These are phyloP conservation scores for Ursus arctos DNA, from an alignment of 2,113 vertebrate species.

Conservation along the genomic window DNA sequence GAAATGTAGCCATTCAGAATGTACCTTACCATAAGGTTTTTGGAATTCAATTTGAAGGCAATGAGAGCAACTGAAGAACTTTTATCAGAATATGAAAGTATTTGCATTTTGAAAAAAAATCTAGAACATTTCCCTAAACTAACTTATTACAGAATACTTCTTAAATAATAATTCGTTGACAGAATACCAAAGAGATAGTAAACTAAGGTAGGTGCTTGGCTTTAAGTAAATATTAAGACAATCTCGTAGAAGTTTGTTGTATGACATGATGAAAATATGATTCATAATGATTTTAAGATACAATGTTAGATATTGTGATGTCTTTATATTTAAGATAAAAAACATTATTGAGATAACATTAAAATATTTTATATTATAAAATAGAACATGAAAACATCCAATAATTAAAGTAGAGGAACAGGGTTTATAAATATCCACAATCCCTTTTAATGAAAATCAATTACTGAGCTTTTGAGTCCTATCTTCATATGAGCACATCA, in stretches of 20 bases:
- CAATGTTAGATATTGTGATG: background rate
- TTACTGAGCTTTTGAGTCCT: background rate
- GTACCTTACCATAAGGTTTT: background rate
- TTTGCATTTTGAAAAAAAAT: constrained; percentile 24
- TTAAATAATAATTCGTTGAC: background rate
- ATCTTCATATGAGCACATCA: background rate
- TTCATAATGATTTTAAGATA: background rate
- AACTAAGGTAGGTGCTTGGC: background rate
- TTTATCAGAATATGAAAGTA: background rate
- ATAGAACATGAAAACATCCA: background rate
- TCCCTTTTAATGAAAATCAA: background rate
- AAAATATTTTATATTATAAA: background rate
- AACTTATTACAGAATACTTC: background rate
- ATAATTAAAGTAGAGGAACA: background rate
- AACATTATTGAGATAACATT: background rate
- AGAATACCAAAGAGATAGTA: background rate
- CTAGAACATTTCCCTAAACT: background rate
- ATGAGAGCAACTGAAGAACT: background rate
- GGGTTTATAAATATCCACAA: background rate
- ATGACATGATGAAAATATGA: constrained; percentile 26
- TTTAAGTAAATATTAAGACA: background rate
- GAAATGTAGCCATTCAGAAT: background rate
- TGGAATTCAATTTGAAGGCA: background rate
- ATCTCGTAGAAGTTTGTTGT: background rate
- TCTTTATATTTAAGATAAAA: background rate